A percentile compares a stretch with the other conserved stretches of the same genome.
Conservation (phyloP, 2,888 invertebrate genomes). For the Eupithecia abbreviata region DNA sequence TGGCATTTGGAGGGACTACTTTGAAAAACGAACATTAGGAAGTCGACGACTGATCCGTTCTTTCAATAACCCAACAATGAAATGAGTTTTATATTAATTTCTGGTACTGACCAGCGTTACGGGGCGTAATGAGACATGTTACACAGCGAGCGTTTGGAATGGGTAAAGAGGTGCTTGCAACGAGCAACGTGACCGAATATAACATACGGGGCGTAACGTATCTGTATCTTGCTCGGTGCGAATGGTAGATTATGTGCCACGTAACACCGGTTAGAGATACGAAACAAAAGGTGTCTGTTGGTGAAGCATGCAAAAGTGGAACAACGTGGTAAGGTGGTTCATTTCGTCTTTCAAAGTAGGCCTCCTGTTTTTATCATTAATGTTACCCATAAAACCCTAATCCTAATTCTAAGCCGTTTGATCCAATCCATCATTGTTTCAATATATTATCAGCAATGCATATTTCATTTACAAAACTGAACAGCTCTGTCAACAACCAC, state of each 20-base stretch:
- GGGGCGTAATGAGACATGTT: too few species aligned
- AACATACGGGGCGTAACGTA: too few species aligned
- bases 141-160: too few species aligned
- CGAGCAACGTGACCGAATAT: too few species aligned
- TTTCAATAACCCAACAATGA: background rate
- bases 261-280: background rate
- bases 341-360: background rate
- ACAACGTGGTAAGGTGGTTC: background rate
- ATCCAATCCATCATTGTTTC: slow-evolving; percentile 8
- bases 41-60: background rate
- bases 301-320: background rate
- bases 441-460: background rate
- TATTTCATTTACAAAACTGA: slow-evolving; percentile 9
- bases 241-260: too few species aligned
- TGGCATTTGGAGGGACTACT: background rate
- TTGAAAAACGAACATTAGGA: background rate
- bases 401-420: background rate
- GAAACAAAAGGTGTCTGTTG: background rate
- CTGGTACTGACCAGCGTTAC: background rate
- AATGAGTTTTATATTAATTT: background rate
- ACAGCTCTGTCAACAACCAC: slow-evolving; percentile 2
- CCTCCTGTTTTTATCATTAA: background rate
- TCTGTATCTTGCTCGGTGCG: too few species aligned
- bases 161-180: too few species aligned
- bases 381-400: background rate